These are phyloP conservation scores for Gobiocypris rarus DNA, from an alignment of 2,113 vertebrate genomes.

Conservation along the genomic window DNA sequence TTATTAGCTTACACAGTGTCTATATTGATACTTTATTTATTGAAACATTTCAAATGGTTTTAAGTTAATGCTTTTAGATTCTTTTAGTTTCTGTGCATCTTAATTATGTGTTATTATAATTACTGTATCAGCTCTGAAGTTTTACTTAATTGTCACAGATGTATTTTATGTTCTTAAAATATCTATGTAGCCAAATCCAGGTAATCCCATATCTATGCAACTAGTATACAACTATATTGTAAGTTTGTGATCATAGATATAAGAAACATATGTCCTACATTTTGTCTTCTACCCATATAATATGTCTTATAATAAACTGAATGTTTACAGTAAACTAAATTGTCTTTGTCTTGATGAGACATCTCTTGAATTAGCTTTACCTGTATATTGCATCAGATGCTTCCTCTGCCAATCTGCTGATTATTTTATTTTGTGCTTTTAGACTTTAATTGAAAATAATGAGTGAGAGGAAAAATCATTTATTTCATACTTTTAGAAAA, in stretches of 20 bases:
- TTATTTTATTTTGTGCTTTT: neutral
- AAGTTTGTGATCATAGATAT: neutral
- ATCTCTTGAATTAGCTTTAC: neutral
- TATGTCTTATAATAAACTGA: conserved; percentile 9
- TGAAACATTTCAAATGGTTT: neutral
- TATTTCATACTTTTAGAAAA: neutral
- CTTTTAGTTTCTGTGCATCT: neutral
- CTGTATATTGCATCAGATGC: neutral
- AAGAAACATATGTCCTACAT: neutral
- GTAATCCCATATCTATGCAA: neutral
- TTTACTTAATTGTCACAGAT: conserved; percentile 3
- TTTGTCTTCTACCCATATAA: neutral
- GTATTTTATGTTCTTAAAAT: neutral
- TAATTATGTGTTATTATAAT: neutral
- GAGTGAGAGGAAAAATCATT: neutral
- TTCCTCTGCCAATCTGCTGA: neutral
- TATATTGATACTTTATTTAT: neutral
- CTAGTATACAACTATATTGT: neutral
- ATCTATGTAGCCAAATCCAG: neutral
- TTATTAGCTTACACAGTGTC: neutral
- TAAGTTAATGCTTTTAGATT: neutral
- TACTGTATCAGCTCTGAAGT: neutral
- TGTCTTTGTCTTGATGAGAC: neutral
- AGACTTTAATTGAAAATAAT: neutral
- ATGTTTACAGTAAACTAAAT: neutral